phyloP scores from a whole-genome alignment of 2,888 invertebrate genomes.

The Oscheius sp. region DNA sequence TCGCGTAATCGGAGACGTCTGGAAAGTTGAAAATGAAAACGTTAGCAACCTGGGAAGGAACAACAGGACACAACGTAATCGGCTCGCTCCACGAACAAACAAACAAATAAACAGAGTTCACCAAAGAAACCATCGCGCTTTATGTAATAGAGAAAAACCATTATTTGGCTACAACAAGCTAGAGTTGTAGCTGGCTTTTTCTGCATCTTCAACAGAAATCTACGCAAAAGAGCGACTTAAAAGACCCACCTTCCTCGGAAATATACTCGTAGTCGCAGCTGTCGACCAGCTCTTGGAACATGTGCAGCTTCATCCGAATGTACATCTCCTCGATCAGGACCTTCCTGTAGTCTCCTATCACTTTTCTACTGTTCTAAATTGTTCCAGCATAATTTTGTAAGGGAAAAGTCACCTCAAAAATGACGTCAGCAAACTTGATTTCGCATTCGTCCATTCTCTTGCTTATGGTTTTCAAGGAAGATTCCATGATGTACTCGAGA shows the following conservation, averaged over 20 bases:
- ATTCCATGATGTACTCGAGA: slow-evolving; percentile 69
- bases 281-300: slow-evolving; percentile 59
- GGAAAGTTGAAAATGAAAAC: slow-evolving; percentile 38
- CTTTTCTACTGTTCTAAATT: slow-evolving; percentile 60
- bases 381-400: not conserved
- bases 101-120: too few species aligned
- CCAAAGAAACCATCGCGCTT: too few species aligned
- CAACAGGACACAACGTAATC: too few species aligned
- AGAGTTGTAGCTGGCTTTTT: too few species aligned
- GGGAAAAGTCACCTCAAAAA: slow-evolving; percentile 62
- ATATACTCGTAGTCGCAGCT: slow-evolving; percentile 61
- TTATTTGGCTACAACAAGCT: too few species aligned
- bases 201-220: too few species aligned
- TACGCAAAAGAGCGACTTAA: slow-evolving; percentile 10
- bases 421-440: slow-evolving; percentile 67
- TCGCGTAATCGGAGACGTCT: slow-evolving; percentile 71
- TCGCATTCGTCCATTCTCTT: slow-evolving; percentile 68
- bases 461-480: slow-evolving; percentile 63
- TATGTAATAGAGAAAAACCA: too few species aligned
- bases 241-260: slow-evolving; percentile 61
- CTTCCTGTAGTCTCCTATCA: slow-evolving; percentile 59
- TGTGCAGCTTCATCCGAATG: slow-evolving; percentile 60
- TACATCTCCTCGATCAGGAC: slow-evolving; percentile 61
- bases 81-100: too few species aligned
- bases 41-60: not conserved